Conservation (phyloP, 2,113 vertebrate genomes). For the Lamprologus ornatipinnis region DNA sequence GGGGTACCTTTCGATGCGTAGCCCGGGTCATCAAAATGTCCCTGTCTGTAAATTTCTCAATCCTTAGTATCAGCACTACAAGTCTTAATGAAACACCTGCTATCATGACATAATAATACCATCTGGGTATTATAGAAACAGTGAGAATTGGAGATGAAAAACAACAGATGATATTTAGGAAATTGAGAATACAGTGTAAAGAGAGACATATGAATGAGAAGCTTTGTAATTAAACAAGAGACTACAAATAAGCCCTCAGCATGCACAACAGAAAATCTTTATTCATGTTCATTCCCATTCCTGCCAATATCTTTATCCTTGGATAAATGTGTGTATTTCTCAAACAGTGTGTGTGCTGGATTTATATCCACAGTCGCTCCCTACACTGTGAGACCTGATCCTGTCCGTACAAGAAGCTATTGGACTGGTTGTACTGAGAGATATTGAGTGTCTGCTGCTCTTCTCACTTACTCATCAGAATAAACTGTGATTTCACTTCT, state of each 20-base stretch:
- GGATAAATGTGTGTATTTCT: neutral
- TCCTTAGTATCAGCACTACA: neutral
- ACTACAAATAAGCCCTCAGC: neutral
- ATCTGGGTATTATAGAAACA: neutral
- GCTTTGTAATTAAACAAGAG: neutral
- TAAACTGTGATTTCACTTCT: neutral
- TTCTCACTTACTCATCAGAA: neutral
- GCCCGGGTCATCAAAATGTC: neutral
- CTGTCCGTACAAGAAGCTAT: neutral
- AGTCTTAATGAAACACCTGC: neutral
- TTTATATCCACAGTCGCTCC: neutral
- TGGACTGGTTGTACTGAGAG: slow-evolving; percentile 10
- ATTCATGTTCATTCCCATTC: neutral
- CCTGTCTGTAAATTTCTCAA: neutral
- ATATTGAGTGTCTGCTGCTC: slow-evolving; percentile 1
- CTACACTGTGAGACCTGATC: neutral
- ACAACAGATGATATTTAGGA: neutral
- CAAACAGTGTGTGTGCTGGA: neutral
- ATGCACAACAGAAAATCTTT: neutral
- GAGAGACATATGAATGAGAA: neutral
- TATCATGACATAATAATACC: neutral
- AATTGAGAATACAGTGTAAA: neutral
- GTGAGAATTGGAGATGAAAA: neutral
- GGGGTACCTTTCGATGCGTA: neutral
- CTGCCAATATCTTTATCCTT: neutral